A percentile compares a stretch with the other conserved stretches of the same genome.
Evolutionary conservation across 1,140 invertebrate species (phyloP).

Genomic region (Drosophila sucinea): DNA sequence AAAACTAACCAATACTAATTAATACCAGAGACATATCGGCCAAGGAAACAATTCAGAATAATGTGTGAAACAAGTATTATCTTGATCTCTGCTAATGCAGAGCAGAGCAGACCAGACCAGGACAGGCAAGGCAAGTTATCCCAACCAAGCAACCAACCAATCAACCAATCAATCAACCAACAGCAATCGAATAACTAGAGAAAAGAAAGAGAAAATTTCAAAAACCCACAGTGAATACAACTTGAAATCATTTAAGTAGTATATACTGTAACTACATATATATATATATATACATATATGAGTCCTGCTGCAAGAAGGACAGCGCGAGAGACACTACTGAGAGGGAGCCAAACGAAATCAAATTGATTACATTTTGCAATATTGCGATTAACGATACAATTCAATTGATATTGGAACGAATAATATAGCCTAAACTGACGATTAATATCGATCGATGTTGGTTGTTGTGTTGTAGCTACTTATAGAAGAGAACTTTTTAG

Average conservation of each 20-base stretch:
- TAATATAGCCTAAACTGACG: background rate
- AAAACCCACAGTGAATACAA: slow-evolving; percentile 53
- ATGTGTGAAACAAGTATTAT: slow-evolving; percentile 8
- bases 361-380: background rate
- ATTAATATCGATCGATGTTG: background rate
- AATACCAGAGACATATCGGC: slow-evolving; percentile 51
- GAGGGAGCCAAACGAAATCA: background rate
- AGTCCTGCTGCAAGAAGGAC: background rate
- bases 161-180: slow-evolving; percentile 19
- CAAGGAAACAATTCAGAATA: slow-evolving; percentile 14
- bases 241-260: slow-evolving; percentile 4
- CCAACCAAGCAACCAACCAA: slow-evolving; percentile 16
- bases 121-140: slow-evolving; percentile 4
- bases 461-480: no score
- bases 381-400: no score
- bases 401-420: background rate
- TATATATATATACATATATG: slow-evolving; percentile 4
- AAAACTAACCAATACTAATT: slow-evolving; percentile 50
- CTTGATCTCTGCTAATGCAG: slow-evolving; percentile 14
- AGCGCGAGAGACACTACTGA: no score
- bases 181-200: slow-evolving; percentile 6
- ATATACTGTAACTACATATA: slow-evolving; percentile 9
- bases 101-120: background rate
- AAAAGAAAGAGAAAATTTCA: slow-evolving; percentile 59
- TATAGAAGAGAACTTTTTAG: background rate